These are phyloP conservation scores for Norana najaformis DNA, from an alignment of 2,888 invertebrate species.

Conservation along the genomic window DNA sequence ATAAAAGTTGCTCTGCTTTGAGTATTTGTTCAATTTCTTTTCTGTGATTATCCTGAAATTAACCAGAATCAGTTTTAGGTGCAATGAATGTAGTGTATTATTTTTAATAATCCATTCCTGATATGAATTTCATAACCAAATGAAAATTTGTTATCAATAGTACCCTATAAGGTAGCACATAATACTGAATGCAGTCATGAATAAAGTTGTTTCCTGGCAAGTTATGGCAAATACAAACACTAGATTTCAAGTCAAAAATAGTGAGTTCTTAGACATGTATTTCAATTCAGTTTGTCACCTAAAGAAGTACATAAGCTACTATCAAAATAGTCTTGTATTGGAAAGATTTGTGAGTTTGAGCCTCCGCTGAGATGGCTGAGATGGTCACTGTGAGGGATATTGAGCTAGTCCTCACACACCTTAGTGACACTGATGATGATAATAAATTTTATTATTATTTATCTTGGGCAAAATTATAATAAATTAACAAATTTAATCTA, in stretches of 20 bases:
- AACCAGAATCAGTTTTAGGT: background rate
- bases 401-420: background rate
- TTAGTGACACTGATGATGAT: background rate
- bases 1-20: background rate
- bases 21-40: slow-evolving; percentile 17
- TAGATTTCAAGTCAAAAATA: too few species aligned
- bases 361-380: too few species aligned
- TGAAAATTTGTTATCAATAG: too few species aligned
- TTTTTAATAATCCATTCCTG: background rate
- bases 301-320: too few species aligned
- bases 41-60: background rate
- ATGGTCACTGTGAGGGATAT: background rate
- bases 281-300: too few species aligned
- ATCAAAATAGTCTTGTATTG: background rate
- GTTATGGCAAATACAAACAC: too few species aligned
- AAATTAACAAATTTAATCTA: too few species aligned
- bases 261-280: too few species aligned
- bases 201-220: too few species aligned
- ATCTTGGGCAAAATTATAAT: too few species aligned
- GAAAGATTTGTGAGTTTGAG: background rate
- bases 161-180: too few species aligned
- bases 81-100: background rate
- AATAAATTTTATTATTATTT: background rate
- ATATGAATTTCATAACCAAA: background rate
- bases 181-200: too few species aligned